phyloP scores from a whole-genome alignment of 2,113 vertebrate species.

The Phocoena sinus region DNA sequence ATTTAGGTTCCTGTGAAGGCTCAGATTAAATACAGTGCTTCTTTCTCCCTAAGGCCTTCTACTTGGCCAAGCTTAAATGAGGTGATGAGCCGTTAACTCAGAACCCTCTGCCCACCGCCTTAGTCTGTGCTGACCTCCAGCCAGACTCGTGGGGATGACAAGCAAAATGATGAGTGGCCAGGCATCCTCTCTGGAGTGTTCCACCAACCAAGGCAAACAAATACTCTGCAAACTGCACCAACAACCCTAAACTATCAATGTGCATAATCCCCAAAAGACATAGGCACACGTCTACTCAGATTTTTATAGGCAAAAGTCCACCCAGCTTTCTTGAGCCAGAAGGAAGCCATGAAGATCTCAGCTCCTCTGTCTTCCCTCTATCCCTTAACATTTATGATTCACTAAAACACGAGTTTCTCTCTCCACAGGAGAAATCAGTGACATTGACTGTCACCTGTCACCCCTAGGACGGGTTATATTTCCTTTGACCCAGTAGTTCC shows the following conservation, averaged over 20 bases:
- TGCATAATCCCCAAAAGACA: slow-evolving; percentile 9
- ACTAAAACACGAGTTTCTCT: slow-evolving; percentile 14
- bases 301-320: neutral
- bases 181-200: neutral
- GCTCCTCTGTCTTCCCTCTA: neutral
- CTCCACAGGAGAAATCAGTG: slow-evolving; percentile 2
- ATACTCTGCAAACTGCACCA: slow-evolving; percentile 19
- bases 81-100: neutral
- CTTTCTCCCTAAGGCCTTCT: slow-evolving; percentile 46
- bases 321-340: neutral
- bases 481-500: slow-evolving; percentile 39
- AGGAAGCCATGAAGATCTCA: slow-evolving; percentile 12
- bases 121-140: neutral
- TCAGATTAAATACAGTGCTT: slow-evolving; percentile 37
- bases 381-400: neutral
- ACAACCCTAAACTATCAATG: neutral
- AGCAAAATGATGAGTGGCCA: neutral
- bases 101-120: neutral
- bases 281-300: neutral
- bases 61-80: slow-evolving; percentile 46
- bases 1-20: slow-evolving; percentile 53
- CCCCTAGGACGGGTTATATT: neutral
- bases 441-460: slow-evolving; percentile 23
- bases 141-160: neutral
- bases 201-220: slow-evolving; percentile 21